Percentiles rank a stretch among this genome's conserved stretches.
These are phyloP conservation scores for Mythimna impura DNA, from an alignment of 2,888 invertebrate species.

Conservation along the genomic window DNA sequence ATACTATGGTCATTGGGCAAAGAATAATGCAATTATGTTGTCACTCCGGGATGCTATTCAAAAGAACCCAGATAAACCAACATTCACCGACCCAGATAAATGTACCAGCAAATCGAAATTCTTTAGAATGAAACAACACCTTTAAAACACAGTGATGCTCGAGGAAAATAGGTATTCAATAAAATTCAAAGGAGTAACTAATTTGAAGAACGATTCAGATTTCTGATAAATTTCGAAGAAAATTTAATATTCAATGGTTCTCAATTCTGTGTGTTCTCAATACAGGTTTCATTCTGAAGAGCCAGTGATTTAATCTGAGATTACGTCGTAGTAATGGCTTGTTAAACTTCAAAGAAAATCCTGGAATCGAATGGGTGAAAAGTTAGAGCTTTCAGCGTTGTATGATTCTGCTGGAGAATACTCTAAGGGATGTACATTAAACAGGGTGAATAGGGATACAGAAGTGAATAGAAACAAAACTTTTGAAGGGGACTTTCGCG, in stretches of 20 bases:
- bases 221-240: not conserved
- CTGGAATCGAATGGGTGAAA: not conserved
- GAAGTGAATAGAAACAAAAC: too few relatives aligned
- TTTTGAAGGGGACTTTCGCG: too few relatives aligned
- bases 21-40: too few relatives aligned
- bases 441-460: not conserved
- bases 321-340: not conserved
- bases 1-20: too few relatives aligned
- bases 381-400: not conserved
- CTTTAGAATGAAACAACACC: not conserved
- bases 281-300: not conserved
- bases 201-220: not conserved
- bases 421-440: not conserved
- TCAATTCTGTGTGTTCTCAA: not conserved
- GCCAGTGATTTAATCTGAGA: not conserved
- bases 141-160: not conserved
- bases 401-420: not conserved
- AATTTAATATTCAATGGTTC: not conserved
- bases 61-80: too few relatives aligned
- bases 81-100: too few relatives aligned
- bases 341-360: not conserved
- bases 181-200: constrained; percentile 10
- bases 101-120: not conserved
- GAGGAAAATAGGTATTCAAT: not conserved
- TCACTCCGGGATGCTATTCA: too few relatives aligned